A percentile compares a stretch with the other conserved stretches of the same genome.
phyloP scores from a whole-genome alignment of 2,888 invertebrate genomes.

The Aphodius sticticus region DNA sequence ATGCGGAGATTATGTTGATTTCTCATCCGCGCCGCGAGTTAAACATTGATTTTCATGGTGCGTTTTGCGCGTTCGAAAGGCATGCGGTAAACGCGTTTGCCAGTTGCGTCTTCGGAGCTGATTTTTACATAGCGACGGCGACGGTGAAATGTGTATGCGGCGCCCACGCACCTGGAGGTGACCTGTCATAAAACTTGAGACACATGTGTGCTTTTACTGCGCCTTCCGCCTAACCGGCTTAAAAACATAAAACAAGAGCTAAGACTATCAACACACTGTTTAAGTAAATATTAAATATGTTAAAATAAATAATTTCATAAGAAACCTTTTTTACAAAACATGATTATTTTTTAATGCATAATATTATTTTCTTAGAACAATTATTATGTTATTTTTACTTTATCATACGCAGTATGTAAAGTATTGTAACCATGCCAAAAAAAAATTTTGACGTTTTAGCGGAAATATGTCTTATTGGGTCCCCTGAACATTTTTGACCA shows the following conservation, averaged over 20 bases:
- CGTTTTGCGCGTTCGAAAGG: background rate
- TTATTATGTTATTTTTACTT: too few species aligned
- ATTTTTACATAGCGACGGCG: background rate
- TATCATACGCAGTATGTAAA: too few species aligned
- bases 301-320: too few species aligned
- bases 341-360: too few species aligned
- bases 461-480: too few species aligned
- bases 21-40: background rate
- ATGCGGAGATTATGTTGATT: background rate
- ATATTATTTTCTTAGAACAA: too few species aligned
- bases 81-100: background rate
- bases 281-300: background rate
- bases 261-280: background rate
- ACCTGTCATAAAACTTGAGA: conserved; percentile 4
- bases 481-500: too few species aligned
- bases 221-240: background rate
- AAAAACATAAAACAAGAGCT: background rate
- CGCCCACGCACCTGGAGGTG: background rate
- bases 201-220: background rate
- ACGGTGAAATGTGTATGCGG: background rate
- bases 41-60: background rate
- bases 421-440: too few species aligned
- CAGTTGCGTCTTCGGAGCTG: background rate
- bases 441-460: too few species aligned
- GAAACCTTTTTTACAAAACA: too few species aligned